Evolutionary conservation across 2,113 vertebrate species (phyloP).

Genomic region (Henicopernis longicauda): DNA sequence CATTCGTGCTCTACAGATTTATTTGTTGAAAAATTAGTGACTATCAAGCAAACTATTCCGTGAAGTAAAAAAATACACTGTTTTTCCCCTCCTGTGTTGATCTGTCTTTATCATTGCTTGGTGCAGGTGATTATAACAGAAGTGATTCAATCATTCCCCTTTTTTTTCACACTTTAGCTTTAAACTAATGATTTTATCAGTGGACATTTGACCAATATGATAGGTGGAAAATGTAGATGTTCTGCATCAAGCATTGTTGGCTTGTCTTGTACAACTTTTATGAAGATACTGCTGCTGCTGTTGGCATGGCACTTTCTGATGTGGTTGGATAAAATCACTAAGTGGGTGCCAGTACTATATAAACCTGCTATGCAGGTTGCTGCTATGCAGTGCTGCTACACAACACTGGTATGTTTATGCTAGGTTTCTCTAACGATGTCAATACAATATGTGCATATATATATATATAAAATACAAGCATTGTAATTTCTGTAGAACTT

Average conservation of each 20-base stretch:
- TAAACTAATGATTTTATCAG: background rate
- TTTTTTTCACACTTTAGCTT: background rate
- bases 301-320: background rate
- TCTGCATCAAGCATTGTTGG: background rate
- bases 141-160: background rate
- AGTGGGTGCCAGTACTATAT: background rate
- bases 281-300: background rate
- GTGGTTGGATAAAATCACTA: background rate
- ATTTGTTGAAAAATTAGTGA: background rate
- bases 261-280: background rate
- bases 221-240: background rate
- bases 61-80: background rate
- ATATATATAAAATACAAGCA: background rate
- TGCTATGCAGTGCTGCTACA: background rate
- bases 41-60: background rate
- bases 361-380: background rate
- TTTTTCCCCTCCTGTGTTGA: background rate
- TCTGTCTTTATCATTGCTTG: background rate
- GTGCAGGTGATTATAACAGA: background rate
- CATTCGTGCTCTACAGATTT: background rate
- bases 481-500: background rate
- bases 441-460: background rate
- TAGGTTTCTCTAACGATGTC: background rate
- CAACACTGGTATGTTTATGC: background rate
- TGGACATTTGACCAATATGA: background rate